Evolutionary conservation across 2,797 vertebrate genomes (phyloP).

Genomic region (Momotus momota): DNA sequence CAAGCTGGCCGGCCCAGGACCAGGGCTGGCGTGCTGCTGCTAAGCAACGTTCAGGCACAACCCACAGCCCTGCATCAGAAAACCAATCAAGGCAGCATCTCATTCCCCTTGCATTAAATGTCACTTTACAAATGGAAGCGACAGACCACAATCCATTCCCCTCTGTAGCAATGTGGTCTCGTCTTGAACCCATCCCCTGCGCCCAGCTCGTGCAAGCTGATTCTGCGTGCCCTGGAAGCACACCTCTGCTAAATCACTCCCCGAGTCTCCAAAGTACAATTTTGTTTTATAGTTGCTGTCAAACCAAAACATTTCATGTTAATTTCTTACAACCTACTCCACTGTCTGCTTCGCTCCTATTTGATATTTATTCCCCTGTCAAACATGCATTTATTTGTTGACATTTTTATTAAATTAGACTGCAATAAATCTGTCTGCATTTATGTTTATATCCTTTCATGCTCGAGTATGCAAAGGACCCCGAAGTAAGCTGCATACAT

Average conservation of each 20-base stretch:
- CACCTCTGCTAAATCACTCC: slow-evolving; percentile 64
- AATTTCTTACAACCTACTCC: slow-evolving; percentile 76
- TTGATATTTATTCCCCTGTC: slow-evolving; percentile 75
- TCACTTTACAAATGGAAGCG: slow-evolving; percentile 22
- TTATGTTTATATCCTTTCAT: slow-evolving; percentile 58
- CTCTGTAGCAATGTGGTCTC: neutral
- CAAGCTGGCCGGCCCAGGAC: neutral
- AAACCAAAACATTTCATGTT: slow-evolving; percentile 72
- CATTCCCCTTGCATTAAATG: neutral
- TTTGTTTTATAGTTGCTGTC: slow-evolving; percentile 75
- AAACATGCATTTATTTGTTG: slow-evolving; percentile 74
- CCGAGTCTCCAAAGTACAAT: slow-evolving; percentile 67
- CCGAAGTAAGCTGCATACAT: slow-evolving; percentile 28
- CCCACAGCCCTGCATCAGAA: neutral
- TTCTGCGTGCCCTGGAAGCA: neutral
- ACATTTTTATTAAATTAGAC: slow-evolving; percentile 77
- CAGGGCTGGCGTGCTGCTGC: neutral
- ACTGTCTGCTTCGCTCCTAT: slow-evolving; percentile 54
- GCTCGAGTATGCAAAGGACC: slow-evolving; percentile 37
- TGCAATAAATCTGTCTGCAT: slow-evolving; percentile 65
- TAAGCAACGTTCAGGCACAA: neutral
- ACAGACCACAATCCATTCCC: slow-evolving; percentile 21
- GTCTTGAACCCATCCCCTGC: neutral
- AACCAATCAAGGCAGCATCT: neutral
- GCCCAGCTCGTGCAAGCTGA: neutral